Percentiles rank a stretch among this genome's conserved stretches.
These are phyloP conservation scores for Salpingus planirostris DNA, from an alignment of 2,888 invertebrate species.

Conservation along the genomic window DNA sequence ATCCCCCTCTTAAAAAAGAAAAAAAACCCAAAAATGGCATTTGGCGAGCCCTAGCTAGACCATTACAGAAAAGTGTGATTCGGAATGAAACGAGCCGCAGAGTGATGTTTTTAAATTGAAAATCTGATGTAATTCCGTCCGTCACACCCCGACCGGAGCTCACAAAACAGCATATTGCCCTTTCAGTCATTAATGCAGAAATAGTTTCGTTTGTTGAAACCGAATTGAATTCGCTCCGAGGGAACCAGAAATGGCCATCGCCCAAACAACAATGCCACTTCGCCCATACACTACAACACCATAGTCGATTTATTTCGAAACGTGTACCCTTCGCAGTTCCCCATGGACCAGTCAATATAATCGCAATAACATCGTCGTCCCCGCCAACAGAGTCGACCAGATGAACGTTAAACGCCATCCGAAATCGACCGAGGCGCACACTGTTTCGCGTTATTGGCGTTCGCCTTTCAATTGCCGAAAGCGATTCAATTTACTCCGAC, in stretches of 20 bases:
- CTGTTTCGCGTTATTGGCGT: conserved; percentile 3
- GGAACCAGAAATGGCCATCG: conserved; percentile 39
- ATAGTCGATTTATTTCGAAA: conserved; percentile 41
- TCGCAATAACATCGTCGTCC: conserved; percentile 43
- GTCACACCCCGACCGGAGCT: no score
- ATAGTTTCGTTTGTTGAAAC: conserved; percentile 25
- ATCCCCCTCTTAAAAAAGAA: no score
- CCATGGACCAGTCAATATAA: conserved; percentile 44
- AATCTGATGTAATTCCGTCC: no score
- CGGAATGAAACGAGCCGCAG: no score
- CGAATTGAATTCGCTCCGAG: conserved; percentile 35
- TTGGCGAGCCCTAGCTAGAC: no score
- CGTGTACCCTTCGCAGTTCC: conserved; percentile 37
- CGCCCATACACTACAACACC: conserved; percentile 30
- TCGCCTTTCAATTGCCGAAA: conserved; percentile 11
- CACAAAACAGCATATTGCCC: neutral
- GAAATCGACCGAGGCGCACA: conserved; percentile 4
- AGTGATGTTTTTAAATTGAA: no score
- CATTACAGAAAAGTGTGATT: no score
- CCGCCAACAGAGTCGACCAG: conserved; percentile 29
- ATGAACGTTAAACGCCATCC: conserved; percentile 15
- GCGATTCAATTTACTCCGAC: no score
- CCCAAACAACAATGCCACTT: conserved; percentile 40
- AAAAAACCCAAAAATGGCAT: no score
- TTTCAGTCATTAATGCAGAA: neutral